These are phyloP conservation scores for Diploptera punctata DNA, from an alignment of 2,888 invertebrate species.

Conservation along the genomic window DNA sequence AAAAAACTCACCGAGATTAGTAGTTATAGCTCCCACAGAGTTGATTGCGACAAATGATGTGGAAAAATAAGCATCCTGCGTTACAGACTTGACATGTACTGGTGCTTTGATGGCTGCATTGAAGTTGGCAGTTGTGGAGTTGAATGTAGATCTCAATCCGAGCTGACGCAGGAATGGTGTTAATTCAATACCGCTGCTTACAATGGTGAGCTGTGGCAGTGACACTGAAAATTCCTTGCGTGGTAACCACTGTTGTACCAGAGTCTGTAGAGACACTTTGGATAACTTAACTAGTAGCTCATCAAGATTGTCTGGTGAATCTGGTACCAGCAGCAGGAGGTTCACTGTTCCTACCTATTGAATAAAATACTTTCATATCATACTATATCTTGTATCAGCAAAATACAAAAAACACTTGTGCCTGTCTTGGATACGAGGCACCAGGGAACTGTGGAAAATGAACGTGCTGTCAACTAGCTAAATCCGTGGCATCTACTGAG, in stretches of 20 bases:
- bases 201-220: conserved; percentile 49
- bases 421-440: too few relatives aligned
- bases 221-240: conserved; percentile 48
- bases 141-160: conserved; percentile 46
- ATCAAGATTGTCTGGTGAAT: conserved; percentile 44
- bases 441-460: too few relatives aligned
- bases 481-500: too few relatives aligned
- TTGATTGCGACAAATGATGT: conserved; percentile 51
- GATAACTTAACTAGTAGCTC: conserved; percentile 45
- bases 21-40: conserved; percentile 48
- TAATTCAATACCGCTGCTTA: conserved; percentile 48
- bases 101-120: conserved; percentile 12
- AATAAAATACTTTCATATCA: not conserved
- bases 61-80: conserved; percentile 50
- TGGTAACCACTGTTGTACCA: conserved; percentile 44
- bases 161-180: conserved; percentile 47
- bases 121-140: conserved; percentile 38
- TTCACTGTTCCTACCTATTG: conserved; percentile 47
- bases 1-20: conserved; percentile 46
- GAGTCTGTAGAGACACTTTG: conserved; percentile 34
- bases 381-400: too few relatives aligned
- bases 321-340: conserved; percentile 49
- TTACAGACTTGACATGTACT: conserved; percentile 46
- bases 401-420: too few relatives aligned
- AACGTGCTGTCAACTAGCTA: too few relatives aligned